Evolutionary conservation across 2,888 invertebrate genomes (phyloP).

Genomic region (Cantharis lateralis): DNA sequence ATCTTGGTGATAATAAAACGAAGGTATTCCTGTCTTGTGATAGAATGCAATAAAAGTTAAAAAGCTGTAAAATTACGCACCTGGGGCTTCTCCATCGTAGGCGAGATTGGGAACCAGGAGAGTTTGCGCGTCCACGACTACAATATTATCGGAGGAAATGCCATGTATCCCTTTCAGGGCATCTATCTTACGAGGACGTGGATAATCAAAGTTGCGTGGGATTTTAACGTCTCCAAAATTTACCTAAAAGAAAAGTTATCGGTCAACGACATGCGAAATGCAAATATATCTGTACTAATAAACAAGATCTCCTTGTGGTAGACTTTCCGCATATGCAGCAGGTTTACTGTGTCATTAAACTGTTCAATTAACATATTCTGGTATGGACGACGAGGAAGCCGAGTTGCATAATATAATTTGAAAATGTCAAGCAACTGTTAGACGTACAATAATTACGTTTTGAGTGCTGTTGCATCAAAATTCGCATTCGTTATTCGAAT

Average conservation of each 20-base stretch:
- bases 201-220: constrained; percentile 77
- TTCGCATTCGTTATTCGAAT: background rate
- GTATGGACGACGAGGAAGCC: constrained; percentile 3
- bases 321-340: background rate
- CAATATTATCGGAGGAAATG: constrained; percentile 83
- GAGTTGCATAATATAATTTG: constrained; percentile 15
- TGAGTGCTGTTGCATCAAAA: background rate
- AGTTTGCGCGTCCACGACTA: constrained; percentile 92
- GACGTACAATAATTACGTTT: background rate
- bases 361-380: constrained; percentile 15
- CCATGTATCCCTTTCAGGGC: constrained; percentile 80
- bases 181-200: constrained; percentile 80
- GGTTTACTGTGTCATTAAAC: constrained; percentile 26
- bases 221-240: constrained; percentile 89
- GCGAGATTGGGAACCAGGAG: constrained; percentile 87
- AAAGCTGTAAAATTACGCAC: constrained; percentile 57
- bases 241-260: constrained; percentile 61
- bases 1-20: constrained; percentile 30
- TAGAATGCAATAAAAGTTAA: constrained; percentile 28
- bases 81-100: constrained; percentile 92
- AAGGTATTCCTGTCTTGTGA: constrained; percentile 25
- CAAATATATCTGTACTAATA: background rate
- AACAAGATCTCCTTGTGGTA: constrained; percentile 16
- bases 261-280: constrained; percentile 8
- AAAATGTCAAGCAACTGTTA: constrained; percentile 13